Conservation (phyloP, 2,113 vertebrate species). For the Pygathrix nemaeus region DNA sequence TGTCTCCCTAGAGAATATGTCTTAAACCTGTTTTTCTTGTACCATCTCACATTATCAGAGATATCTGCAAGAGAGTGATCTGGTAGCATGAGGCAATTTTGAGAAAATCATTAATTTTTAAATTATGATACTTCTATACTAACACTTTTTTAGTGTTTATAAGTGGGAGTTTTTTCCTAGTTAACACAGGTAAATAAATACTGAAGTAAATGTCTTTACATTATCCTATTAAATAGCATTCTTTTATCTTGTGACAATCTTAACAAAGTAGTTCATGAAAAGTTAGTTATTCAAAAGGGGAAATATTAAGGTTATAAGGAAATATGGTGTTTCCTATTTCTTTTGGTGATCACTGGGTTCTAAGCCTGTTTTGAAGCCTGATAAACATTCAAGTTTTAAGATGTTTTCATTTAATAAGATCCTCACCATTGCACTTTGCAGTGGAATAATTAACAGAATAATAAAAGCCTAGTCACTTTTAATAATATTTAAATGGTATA, state of each 20-base stretch:
- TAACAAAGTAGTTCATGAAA: slow-evolving; percentile 47
- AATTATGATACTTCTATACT: slow-evolving; percentile 19
- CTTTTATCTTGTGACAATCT: background rate
- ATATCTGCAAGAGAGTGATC: background rate
- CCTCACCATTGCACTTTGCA: background rate
- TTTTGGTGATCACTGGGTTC: background rate
- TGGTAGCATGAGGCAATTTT: slow-evolving; percentile 8
- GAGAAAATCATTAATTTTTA: slow-evolving; percentile 42
- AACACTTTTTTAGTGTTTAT: slow-evolving; percentile 25
- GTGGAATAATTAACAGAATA: background rate
- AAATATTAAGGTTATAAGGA: slow-evolving; percentile 1
- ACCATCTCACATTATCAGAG: background rate
- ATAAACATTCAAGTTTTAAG: background rate
- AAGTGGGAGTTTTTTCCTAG: background rate
- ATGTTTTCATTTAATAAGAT: slow-evolving; percentile 17
- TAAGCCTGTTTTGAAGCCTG: background rate
- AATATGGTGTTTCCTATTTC: slow-evolving; percentile 21
- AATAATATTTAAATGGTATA: slow-evolving; percentile 5
- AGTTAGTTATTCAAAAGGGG: background rate
- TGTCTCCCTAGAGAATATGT: slow-evolving; percentile 7
- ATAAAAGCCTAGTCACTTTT: background rate
- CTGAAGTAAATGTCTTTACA: background rate
- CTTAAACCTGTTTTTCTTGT: slow-evolving; percentile 41
- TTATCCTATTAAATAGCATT: slow-evolving; percentile 14
- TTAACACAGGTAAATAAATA: slow-evolving; percentile 4